Conservation (phyloP, 2,113 vertebrate species). For the Carlito syrichta region DNA sequence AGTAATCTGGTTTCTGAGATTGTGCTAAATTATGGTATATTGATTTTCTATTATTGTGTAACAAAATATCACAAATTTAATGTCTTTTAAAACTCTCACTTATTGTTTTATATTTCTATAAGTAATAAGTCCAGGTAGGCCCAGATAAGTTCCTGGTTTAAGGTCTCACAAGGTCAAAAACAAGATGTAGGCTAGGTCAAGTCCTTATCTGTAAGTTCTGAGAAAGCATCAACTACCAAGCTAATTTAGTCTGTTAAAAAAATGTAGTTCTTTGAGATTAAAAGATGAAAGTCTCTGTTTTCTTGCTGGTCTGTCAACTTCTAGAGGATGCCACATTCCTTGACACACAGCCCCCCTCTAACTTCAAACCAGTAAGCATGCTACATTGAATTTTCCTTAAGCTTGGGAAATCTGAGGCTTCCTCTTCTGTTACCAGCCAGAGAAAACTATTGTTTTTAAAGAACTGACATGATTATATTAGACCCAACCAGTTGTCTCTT, state of each 20-base stretch:
- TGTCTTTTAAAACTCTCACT: background rate
- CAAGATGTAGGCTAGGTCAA: background rate
- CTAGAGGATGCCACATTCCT: background rate
- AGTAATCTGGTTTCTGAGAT: background rate
- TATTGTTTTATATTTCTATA: background rate
- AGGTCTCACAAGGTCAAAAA: background rate
- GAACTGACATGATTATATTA: background rate
- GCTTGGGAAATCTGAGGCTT: background rate
- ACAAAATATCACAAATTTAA: background rate
- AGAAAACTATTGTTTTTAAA: background rate
- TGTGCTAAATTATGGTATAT: background rate
- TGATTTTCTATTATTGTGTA: background rate
- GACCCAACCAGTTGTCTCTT: accelerated
- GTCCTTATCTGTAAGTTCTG: background rate
- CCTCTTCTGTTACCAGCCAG: background rate
- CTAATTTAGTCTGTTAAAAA: background rate
- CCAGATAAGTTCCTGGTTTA: background rate
- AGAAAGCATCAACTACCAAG: background rate
- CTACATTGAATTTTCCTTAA: background rate
- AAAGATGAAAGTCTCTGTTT: background rate
- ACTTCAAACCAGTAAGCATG: background rate
- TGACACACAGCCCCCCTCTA: too few relatives aligned
- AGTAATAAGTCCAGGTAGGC: background rate
- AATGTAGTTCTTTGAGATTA: background rate
- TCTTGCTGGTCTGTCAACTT: background rate